Base-by-base conservation (phyloP, 2,113 vertebrate genomes). In the Acrocephalus arundinaceus region DNA sequence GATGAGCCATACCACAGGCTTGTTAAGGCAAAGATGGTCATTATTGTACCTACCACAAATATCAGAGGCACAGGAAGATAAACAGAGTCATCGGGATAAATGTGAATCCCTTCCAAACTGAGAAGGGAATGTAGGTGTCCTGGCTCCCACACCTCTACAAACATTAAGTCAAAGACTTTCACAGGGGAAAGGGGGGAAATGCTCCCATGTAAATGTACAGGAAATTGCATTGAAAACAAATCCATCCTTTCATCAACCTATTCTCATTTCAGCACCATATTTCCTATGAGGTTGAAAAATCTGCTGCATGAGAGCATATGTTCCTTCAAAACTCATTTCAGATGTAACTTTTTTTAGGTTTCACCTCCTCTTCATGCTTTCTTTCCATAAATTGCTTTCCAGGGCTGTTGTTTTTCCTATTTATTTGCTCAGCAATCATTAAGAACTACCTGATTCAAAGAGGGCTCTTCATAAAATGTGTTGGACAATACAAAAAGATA, bases 291-390 rank as follows among this genome's bases (percentile, higher is more conserved):
- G 92, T 72, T 96, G 90, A 89, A 95, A 97, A 96, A 96, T 95
- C 96, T 96, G 96, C 88, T 89, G 57, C 90, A 85, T 84, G 92
- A 92, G 89, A 96, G 80, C 95, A 95, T 97, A 96, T 96, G 94
- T 87, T 96, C 91, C 86, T 96, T 96, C 92, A 93, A 97, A 96
- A 96, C 62, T 90, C 57, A 78, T 92, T 96, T 97, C 94, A 94
- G 70, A 96, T 81, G 80, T 95, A 93, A 95, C 85, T 90, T 90
- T 90, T 96, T 95, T 93, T 94, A 96, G 92, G 88, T 90, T 90
- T 96, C 89, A 95, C 91, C 88, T 96, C 94, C 67, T 91, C 89
- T 95, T 91, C 24, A 1, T 94, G 59, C 35, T 94, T 96, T 84
- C 73, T 86, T 94, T 80, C 88, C 88, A 57, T 81, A 94, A 88